A percentile compares a stretch with the other conserved stretches of the same genome.
These are phyloP conservation scores for Lordiphosa andalusiaca DNA, from an alignment of 2,888 invertebrate species.

Conservation along the genomic window DNA sequence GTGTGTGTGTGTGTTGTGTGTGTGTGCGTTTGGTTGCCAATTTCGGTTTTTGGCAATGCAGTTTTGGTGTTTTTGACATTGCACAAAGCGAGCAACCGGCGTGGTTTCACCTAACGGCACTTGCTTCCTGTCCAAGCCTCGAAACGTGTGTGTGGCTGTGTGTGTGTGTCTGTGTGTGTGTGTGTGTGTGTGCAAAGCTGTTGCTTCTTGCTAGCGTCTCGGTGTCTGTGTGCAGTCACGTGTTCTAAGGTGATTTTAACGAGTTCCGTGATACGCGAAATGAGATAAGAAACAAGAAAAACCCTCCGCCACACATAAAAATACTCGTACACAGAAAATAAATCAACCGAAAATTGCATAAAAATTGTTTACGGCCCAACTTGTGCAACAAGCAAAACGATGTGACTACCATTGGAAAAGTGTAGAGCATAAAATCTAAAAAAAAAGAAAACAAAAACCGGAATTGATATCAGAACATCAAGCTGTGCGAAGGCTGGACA, in stretches of 20 bases:
- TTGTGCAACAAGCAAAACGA: constrained; percentile 16
- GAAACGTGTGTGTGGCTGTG: constrained; percentile 6
- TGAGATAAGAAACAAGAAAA: constrained; percentile 59
- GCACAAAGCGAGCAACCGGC: constrained; percentile 33
- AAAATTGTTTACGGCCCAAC: constrained; percentile 33
- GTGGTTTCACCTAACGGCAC: constrained; percentile 38
- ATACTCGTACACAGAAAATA: constrained; percentile 18
- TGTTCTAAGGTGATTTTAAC: constrained; percentile 74
- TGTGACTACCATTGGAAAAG: not conserved
- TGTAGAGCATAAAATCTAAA: not conserved
- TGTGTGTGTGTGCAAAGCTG: constrained; percentile 27
- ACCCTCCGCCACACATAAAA: constrained; percentile 9
- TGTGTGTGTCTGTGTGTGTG: constrained; percentile 26
- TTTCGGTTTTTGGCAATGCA: constrained; percentile 31
- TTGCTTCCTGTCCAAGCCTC: constrained; percentile 17
- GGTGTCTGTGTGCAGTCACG: constrained; percentile 65
- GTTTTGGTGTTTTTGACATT: constrained; percentile 48
- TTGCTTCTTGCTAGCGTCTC: constrained; percentile 28
- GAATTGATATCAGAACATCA: too few species aligned
- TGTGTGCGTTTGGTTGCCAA: constrained; percentile 26
- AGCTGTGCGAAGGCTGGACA: too few species aligned
- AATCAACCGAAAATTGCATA: constrained; percentile 44
- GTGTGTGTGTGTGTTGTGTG: constrained; percentile 26
- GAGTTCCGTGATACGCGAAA: constrained; percentile 72
- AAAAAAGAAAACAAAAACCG: too few species aligned